Conservation (phyloP, 2,113 vertebrate species). For the Phyllopteryx taeniolatus region DNA sequence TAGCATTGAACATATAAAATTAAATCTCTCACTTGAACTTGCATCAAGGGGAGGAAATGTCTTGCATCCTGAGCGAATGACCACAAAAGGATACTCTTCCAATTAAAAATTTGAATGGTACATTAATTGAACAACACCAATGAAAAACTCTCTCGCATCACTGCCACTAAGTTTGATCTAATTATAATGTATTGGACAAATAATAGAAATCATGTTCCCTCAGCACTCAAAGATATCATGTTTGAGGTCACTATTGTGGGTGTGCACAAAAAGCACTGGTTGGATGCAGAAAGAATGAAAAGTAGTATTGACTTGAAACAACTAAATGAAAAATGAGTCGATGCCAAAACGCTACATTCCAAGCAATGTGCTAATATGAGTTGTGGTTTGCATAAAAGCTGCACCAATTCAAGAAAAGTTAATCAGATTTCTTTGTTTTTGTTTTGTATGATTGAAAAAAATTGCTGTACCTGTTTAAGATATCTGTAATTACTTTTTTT, state of each 20-base stretch:
- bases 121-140: neutral
- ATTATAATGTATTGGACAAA: too few species aligned
- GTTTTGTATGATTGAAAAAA: conserved; percentile 16
- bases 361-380: neutral
- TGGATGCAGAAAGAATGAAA: neutral
- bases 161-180: too few species aligned
- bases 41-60: neutral
- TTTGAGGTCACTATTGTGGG: neutral
- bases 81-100: neutral
- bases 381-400: neutral
- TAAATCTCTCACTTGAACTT: neutral
- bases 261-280: neutral
- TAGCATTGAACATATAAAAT: neutral
- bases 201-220: neutral
- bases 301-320: neutral
- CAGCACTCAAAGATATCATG: neutral
- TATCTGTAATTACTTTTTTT: too few species aligned
- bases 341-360: neutral
- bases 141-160: too few species aligned
- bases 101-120: neutral
- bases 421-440: neutral
- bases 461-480: neutral
- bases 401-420: neutral
- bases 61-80: neutral
- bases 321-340: neutral